phyloP scores from a whole-genome alignment of 2,888 invertebrate genomes.

The Tortricodes alternella region DNA sequence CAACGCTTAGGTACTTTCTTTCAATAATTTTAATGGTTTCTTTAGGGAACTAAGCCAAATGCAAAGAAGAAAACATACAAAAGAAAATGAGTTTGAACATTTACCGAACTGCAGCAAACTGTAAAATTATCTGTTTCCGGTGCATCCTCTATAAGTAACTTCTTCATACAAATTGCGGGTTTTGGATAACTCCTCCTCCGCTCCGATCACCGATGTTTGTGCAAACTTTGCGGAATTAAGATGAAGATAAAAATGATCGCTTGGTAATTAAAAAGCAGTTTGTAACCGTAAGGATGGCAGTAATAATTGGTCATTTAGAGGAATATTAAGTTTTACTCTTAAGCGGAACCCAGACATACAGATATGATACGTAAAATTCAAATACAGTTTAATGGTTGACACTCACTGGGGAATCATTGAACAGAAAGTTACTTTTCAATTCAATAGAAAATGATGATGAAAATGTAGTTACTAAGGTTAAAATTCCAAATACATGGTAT shows the following conservation, averaged over 20 bases:
- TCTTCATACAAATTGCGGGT: not conserved
- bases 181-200: not conserved
- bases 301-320: conserved; percentile 7
- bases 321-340: too few species aligned
- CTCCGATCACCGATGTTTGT: conserved; percentile 6
- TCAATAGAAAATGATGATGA: too few species aligned
- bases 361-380: too few species aligned
- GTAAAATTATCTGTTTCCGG: conserved; percentile 16
- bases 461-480: too few species aligned
- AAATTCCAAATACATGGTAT: too few species aligned
- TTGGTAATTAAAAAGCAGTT: conserved; percentile 18
- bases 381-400: too few species aligned
- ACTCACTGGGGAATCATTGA: too few species aligned
- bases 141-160: conserved; percentile 9
- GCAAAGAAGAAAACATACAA: conserved; percentile 7
- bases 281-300: conserved; percentile 4
- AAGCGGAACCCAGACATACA: too few species aligned
- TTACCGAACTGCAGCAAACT: conserved; percentile 2
- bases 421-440: too few species aligned
- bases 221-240: conserved; percentile 16
- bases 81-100: conserved; percentile 1
- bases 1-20: too few species aligned
- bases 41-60: too few species aligned
- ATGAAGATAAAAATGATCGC: conserved; percentile 14
- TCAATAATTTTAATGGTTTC: too few species aligned